A percentile compares a stretch with the other conserved stretches of the same genome.
These are phyloP conservation scores for Phylloscopus trochiloides DNA, from an alignment of 2,113 vertebrate genomes.

Conservation along the genomic window DNA sequence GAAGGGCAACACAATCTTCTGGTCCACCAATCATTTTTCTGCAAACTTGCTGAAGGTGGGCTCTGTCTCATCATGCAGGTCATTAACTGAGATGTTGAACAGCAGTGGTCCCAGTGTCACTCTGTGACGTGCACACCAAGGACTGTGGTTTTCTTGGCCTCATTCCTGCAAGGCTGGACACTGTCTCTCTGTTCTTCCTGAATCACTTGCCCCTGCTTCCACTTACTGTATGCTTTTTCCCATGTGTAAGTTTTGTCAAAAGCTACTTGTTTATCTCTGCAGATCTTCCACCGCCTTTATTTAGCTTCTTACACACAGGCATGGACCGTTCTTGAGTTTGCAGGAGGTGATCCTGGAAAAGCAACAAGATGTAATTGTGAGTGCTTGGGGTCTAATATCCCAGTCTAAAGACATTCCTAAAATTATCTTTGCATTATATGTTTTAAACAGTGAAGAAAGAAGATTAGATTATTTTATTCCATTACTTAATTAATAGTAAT, in stretches of 20 bases:
- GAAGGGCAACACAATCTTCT: not conserved
- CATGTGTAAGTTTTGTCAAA: not conserved
- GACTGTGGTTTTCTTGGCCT: not conserved
- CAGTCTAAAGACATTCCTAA: not conserved
- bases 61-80: not conserved
- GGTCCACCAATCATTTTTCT: not conserved
- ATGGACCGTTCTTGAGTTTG: too few species aligned
- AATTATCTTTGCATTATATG: not conserved
- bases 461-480: not conserved
- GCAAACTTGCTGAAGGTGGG: not conserved
- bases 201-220: not conserved
- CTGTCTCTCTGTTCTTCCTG: not conserved
- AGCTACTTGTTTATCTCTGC: not conserved
- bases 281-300: not conserved
- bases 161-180: not conserved
- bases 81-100: not conserved
- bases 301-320: not conserved
- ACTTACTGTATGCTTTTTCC: not conserved
- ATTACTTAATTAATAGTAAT: not conserved
- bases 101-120: fast-evolving
- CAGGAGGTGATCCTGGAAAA: not conserved
- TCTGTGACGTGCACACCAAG: not conserved
- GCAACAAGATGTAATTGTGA: not conserved
- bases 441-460: not conserved
- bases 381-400: not conserved